Base-by-base conservation (phyloP, 2,797 vertebrate genomes). In the Anisognathus igniventris region DNA sequence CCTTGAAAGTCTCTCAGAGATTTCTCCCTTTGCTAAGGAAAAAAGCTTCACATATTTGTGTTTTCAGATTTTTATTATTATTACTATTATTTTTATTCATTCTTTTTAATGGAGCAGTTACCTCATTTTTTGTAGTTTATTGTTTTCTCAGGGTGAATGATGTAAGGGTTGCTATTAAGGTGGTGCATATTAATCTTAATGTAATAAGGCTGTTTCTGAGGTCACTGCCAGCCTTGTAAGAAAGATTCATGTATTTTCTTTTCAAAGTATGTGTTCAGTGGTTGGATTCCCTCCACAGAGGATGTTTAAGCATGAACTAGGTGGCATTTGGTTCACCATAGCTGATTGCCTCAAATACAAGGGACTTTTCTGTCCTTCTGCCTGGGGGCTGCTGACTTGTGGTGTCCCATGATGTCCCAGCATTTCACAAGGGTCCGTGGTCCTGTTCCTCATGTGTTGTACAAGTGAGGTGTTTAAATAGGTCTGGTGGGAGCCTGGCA, bases 101-200 rank as follows among this genome's bases (percentile, higher is more conserved):
- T 92, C 30, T 27, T 92, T 93, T 88, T 47, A 92, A 87, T 42
- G 30, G 30, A 84, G 18, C 23, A 21, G 27, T 84, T 89, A 37
- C 71, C 23, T 81, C 40, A 18, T 42, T 51, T 70, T 65, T 74
- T n/a, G 9, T 80, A 40, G 21, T 84, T 90, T 64, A 40, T 78
- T 86, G 27, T 94, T 54, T 90, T 93, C 60, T 86, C 37, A 33
- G 74, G 12, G 23, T 87, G 57, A 39, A 20, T 85, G 64, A 56
- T n/a, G n/a, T 88, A 92, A 75, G 50, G 4, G 10, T 31, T 78
- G 27, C 75, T 86, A 30, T 48, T 87, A 72, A 88, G 56, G 40
- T 80, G 70, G 20, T 83, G 12, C 33, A 33, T 79, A 27, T 76
- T 74, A 61, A 47, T 76, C 61, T 44, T 54, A 58, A 60, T 3